These are phyloP conservation scores for Aphis gossypii DNA, from an alignment of 1,140 invertebrate genomes.

Conservation along the genomic window DNA sequence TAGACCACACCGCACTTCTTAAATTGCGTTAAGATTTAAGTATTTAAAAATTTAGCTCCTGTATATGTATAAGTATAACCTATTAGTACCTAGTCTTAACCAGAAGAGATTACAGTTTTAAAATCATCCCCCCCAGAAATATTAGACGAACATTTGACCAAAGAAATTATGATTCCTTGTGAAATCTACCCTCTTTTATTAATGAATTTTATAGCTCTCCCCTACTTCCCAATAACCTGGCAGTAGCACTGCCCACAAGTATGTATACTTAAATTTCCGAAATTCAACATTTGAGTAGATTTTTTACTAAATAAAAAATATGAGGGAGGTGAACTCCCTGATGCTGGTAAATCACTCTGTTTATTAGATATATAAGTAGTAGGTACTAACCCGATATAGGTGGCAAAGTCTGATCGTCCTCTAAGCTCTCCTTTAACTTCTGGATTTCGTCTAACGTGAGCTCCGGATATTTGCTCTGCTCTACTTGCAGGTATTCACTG, in stretches of 20 bases:
- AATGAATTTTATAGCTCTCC: not conserved
- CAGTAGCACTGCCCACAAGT: too few relatives aligned
- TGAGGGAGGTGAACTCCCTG: too few relatives aligned
- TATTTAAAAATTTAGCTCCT: too few relatives aligned
- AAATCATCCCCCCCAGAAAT: too few relatives aligned
- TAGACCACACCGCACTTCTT: too few relatives aligned
- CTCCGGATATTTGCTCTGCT: conserved; percentile 23
- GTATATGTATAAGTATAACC: too few relatives aligned
- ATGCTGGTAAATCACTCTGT: not conserved
- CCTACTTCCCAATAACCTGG: not conserved
- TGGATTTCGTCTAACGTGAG: not conserved
- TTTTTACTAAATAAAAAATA: not conserved
- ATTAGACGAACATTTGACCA: too few relatives aligned
- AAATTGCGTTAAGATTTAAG: too few relatives aligned
- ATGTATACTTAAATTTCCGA: not conserved
- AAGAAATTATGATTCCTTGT: not conserved
- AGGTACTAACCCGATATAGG: conserved; percentile 10
- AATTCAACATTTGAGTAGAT: not conserved
- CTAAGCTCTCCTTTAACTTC: not conserved
- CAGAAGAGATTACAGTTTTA: too few relatives aligned
- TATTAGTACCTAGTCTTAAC: too few relatives aligned
- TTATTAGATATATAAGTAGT: not conserved
- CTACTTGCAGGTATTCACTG: not conserved
- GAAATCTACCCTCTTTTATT: not conserved
- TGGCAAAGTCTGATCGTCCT: not conserved